These are phyloP conservation scores for Enteromius radiatus DNA, from an alignment of 2,797 vertebrate species.

Conservation along the genomic window DNA sequence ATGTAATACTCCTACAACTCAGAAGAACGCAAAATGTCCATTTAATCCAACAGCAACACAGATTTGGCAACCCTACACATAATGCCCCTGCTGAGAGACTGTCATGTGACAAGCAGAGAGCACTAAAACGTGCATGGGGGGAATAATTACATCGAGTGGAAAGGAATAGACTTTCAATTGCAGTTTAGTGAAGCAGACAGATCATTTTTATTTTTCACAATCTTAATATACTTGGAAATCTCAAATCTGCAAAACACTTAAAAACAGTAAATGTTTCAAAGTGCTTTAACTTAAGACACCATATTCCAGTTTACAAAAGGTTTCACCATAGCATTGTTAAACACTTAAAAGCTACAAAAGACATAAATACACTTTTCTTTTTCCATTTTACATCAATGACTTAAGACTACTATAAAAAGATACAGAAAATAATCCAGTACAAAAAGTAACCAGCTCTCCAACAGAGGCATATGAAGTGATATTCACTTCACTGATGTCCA, in stretches of 20 bases:
- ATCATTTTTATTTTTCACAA: conserved; percentile 51
- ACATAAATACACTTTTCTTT: conserved; percentile 22
- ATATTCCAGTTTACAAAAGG: conserved; percentile 12
- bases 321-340: conserved; percentile 25
- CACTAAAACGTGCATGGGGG: not conserved
- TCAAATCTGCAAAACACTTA: conserved; percentile 33
- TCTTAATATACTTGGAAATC: conserved; percentile 13
- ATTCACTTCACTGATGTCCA: not conserved
- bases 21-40: not conserved
- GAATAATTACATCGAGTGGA: not conserved
- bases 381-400: conserved; percentile 23
- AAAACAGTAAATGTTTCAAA: conserved; percentile 43
- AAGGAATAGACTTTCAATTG: not conserved
- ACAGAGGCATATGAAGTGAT: not conserved
- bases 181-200: conserved; percentile 33
- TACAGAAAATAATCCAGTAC: conserved; percentile 3
- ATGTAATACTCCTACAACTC: not conserved
- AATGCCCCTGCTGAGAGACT: not conserved
- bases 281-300: conserved; percentile 48
- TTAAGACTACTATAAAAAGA: conserved; percentile 39
- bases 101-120: not conserved
- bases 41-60: not conserved
- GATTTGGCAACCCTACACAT: not conserved
- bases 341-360: conserved; percentile 44
- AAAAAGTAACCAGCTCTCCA: not conserved